A percentile compares a stretch with the other conserved stretches of the same genome.
Evolutionary conservation across 2,797 vertebrate species (phyloP).

Genomic region (Peromyscus eremicus): DNA sequence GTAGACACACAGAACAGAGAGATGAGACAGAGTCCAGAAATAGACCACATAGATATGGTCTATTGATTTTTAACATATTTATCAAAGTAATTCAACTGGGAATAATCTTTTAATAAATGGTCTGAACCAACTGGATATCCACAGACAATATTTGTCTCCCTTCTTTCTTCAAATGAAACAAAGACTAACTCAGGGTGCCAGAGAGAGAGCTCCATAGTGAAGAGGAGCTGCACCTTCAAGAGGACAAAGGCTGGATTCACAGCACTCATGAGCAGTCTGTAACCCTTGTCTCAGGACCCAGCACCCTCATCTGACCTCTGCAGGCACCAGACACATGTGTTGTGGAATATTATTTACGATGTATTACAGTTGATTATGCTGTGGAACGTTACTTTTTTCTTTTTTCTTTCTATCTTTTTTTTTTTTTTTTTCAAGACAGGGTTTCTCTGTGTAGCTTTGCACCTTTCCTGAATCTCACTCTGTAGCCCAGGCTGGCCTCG

Average conservation of each 20-base stretch:
- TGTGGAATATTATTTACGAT: background rate
- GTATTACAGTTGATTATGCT: background rate
- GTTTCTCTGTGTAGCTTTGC: too few relatives aligned
- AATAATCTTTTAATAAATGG: constrained; percentile 43
- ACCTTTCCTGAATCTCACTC: too few relatives aligned
- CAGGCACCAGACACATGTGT: background rate
- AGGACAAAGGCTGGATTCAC: background rate
- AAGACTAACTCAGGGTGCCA: constrained; percentile 7
- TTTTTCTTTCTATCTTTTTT: too few relatives aligned
- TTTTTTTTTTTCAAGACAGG: too few relatives aligned
- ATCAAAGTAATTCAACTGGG: background rate
- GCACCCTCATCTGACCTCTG: background rate
- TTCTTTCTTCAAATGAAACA: background rate
- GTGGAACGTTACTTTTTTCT: too few relatives aligned
- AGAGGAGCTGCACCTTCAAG: background rate
- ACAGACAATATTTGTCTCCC: background rate
- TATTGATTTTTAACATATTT: constrained; percentile 29
- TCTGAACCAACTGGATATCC: background rate
- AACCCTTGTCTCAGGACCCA: background rate
- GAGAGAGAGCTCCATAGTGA: background rate
- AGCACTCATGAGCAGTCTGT: background rate
- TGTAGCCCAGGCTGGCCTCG: too few relatives aligned
- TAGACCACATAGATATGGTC: background rate
- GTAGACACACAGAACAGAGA: background rate
- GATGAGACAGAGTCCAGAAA: constrained; percentile 40